Conservation (phyloP, 2,888 invertebrate genomes). For the Margaritifera margaritifera region DNA sequence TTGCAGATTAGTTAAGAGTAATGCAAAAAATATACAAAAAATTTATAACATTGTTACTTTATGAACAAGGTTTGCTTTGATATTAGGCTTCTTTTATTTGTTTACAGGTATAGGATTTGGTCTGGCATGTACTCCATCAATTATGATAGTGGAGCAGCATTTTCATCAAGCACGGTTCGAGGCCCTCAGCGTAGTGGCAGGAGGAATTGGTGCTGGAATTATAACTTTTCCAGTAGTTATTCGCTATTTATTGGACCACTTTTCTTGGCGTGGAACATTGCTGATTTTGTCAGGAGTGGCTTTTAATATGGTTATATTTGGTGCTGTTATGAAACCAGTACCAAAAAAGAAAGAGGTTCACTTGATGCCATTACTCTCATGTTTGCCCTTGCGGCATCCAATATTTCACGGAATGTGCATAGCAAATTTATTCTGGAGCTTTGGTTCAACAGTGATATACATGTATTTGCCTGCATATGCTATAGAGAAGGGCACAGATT, state of each 20-base stretch:
- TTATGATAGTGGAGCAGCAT: constrained; percentile 64
- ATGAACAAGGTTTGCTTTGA: not conserved
- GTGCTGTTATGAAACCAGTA: constrained; percentile 60
- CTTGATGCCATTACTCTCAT: constrained; percentile 60
- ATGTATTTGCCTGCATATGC: constrained; percentile 67
- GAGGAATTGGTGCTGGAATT: constrained; percentile 64
- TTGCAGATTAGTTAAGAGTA: too few relatives aligned
- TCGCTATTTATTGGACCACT: constrained; percentile 52
- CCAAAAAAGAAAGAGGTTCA: constrained; percentile 45
- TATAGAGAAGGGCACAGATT: constrained; percentile 54
- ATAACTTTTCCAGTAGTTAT: constrained; percentile 65
- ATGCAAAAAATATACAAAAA: too few relatives aligned
- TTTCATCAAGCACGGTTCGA: constrained; percentile 59
- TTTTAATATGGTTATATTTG: constrained; percentile 65
- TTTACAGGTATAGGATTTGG: constrained; percentile 65
- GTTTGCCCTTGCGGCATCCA: constrained; percentile 60
- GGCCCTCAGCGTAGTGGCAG: constrained; percentile 59
- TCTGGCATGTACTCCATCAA: constrained; percentile 64
- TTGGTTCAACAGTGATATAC: constrained; percentile 66
- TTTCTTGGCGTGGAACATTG: constrained; percentile 63
- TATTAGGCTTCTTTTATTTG: constrained; percentile 1
- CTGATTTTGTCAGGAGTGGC: constrained; percentile 58
- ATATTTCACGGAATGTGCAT: constrained; percentile 65
- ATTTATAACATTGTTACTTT: not conserved
- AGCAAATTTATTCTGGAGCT: constrained; percentile 69